Evolutionary conservation across 2,888 invertebrate genomes (phyloP), one percentile per base, ranked within the genome.

Genomic region (Hypercompe scribonia): DNA sequence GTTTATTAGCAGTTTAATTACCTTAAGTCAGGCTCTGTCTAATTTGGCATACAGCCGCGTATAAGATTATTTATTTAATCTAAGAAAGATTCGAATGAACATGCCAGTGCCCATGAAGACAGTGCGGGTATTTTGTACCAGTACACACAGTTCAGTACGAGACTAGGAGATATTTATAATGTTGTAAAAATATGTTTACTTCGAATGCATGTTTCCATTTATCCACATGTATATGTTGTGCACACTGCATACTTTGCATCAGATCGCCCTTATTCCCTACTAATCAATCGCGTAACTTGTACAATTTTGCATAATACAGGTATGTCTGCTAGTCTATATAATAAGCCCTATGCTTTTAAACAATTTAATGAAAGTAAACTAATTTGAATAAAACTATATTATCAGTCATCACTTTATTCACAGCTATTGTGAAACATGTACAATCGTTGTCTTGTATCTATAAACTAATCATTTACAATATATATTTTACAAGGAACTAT

Each of bases 161-260:
- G n/a, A n/a, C n/a, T n/a, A n/a, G n/a, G n/a, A n/a, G n/a, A 61
- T 18, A 31, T 28, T 15, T 58, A 28, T 58, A 15, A 11, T 54
- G 24, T 7, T 46, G 46, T 54, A n/a, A 28, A 58, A 58, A 58
- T 28, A 58, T 28, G 3, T 58, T 67, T 2, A 63, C 71, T 64
- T 68, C 72, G 64, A 42, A 69, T 10, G 81, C 80, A 82, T 81
- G 81, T 34, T 75, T 79, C 81, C 75, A 75, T 75, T 24, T 68
- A 61, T 70, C 83, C 65, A 69, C 65, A 69, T 58, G 46, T 77
- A 68, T 50, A 54, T 77, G 70, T 46, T 54, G 50, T 66, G 64
- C 70, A 67, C 39, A 65, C n/a, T 11, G 64, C 72, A 67, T 61
- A 65, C 21, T 11, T 11, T 64, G 54, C 65, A 65, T 42, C 36